Conservation (phyloP, 1,140 invertebrate species). For the Penaeus chinensis region DNA sequence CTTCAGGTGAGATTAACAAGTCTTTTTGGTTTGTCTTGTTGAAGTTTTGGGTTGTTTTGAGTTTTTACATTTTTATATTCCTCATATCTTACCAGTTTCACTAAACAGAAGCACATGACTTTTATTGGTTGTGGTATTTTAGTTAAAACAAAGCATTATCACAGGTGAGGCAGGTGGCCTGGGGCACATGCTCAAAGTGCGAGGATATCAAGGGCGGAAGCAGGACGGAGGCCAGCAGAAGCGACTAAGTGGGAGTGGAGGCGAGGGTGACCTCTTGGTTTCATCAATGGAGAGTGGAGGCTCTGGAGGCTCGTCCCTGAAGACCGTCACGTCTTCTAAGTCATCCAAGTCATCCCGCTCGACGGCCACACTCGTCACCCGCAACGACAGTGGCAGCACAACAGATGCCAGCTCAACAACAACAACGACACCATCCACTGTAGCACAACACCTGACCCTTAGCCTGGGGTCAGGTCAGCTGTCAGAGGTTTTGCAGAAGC, state of each 20-base stretch:
- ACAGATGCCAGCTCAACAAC: not conserved
- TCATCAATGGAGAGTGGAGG: slow-evolving; percentile 44
- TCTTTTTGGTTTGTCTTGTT: not conserved
- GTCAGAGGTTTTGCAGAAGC: slow-evolving; percentile 40
- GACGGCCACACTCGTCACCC: not conserved
- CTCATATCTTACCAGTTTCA: no score
- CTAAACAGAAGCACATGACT: no score
- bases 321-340: slow-evolving; percentile 49
- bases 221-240: slow-evolving; percentile 3
- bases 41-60: not conserved
- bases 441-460: not conserved
- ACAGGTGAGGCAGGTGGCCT: slow-evolving; percentile 46
- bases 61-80: no score
- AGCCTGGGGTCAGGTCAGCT: slow-evolving; percentile 41
- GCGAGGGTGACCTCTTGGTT: slow-evolving; percentile 30
- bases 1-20: slow-evolving; percentile 28
- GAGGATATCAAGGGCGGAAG: not conserved
- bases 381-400: not conserved
- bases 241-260: not conserved
- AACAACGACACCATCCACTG: not conserved
- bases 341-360: slow-evolving; percentile 50
- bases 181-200: slow-evolving; percentile 29
- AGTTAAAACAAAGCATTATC: not conserved
- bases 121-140: no score
- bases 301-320: slow-evolving; percentile 46